Evolutionary conservation across 2,113 vertebrate genomes (phyloP).

Genomic region (Ciconia boyciana): DNA sequence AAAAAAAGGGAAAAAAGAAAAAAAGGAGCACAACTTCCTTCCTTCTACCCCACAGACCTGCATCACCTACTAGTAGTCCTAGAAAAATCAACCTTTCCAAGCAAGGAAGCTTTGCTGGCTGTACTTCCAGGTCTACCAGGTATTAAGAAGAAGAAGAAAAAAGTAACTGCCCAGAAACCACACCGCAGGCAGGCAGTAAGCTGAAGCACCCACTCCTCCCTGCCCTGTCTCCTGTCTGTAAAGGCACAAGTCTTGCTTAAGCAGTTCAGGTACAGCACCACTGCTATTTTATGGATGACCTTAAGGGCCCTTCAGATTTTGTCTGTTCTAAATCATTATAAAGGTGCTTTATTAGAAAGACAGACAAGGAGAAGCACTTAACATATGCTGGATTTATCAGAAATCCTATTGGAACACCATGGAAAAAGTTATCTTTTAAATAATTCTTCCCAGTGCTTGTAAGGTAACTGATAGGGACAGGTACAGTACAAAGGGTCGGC

Average conservation of each 20-base stretch:
- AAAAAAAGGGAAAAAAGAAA: too few relatives aligned
- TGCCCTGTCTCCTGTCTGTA: not conserved
- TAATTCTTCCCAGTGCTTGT: not conserved
- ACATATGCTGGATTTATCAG: not conserved
- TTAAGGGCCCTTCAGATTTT: not conserved
- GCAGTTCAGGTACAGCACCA: not conserved
- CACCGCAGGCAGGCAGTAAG: not conserved
- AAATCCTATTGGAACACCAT: not conserved
- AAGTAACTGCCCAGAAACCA: not conserved
- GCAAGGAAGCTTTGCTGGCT: not conserved
- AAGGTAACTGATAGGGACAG: not conserved
- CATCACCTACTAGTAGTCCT: not conserved
- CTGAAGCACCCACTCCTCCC: not conserved
- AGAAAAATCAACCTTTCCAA: not conserved
- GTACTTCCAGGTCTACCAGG: not conserved
- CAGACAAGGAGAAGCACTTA: not conserved
- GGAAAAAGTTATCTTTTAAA: not conserved
- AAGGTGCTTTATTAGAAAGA: not conserved
- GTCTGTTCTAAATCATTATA: not conserved
- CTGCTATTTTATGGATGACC: not conserved
- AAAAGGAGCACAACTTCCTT: not conserved
- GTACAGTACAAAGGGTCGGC: not conserved
- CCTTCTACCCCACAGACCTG: not conserved
- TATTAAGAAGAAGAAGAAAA: not conserved
- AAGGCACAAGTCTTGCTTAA: not conserved